Conservation (phyloP, 2,113 vertebrate genomes). For the Dipodomys merriami region DNA sequence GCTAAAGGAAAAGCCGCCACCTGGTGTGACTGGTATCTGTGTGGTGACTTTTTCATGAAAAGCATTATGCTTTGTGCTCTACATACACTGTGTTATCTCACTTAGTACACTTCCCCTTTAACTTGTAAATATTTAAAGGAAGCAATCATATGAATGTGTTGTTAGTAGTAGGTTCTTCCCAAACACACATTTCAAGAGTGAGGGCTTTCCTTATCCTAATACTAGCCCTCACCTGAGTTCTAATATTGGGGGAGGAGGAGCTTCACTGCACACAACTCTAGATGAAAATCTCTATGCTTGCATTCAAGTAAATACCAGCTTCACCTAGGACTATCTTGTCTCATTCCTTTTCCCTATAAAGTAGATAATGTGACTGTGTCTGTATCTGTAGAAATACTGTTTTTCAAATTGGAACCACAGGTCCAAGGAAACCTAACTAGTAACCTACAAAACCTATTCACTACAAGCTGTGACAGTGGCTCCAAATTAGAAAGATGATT, state of each 20-base stretch:
- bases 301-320: neutral
- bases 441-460: conserved; percentile 56
- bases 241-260: neutral
- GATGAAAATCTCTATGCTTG: neutral
- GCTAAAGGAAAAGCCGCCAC: neutral
- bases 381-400: neutral
- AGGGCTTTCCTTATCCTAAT: neutral
- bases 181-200: neutral
- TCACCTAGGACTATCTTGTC: neutral
- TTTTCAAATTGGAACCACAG: neutral
- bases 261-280: neutral
- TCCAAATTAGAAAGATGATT: conserved; percentile 68
- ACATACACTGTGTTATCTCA: neutral
- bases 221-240: neutral
- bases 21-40: neutral
- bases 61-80: neutral
- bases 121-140: neutral
- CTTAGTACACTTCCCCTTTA: neutral
- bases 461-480: conserved; percentile 41
- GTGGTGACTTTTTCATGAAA: neutral
- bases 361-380: neutral
- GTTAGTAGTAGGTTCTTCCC: neutral
- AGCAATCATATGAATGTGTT: neutral
- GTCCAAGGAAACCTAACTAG: neutral
- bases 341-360: neutral